Base-by-base conservation (phyloP, 2,797 vertebrate species). In the Sebastiscus albofasciatus region DNA sequence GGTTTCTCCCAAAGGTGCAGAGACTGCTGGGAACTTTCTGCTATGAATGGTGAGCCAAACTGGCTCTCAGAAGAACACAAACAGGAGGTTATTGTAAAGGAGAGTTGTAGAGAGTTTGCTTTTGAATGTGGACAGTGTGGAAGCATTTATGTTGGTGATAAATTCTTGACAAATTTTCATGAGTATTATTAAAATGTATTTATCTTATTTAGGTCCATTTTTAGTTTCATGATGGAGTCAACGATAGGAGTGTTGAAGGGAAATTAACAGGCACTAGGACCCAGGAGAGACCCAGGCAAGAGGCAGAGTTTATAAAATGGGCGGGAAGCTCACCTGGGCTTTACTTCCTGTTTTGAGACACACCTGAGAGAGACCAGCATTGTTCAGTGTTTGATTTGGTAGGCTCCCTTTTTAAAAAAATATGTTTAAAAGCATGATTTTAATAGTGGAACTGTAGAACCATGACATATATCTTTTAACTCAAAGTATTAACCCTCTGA, bases 1-100 rank as follows among this genome's bases (percentile, higher is more conserved):
- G 87, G 89, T 91, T 89, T 72, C 73, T 83, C 72, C 69, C 76
- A 77, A 85, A 80, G 75, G 71, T 76, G 67, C 70, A 69, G 75
- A 20, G 75, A 20, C 71, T 77, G 58, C 80, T 67, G 79, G 82
- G 83, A 89, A 89, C 67, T 66, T 64, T 88, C 75, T 49, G 75
- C 29, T 26, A 9, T 46, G 58, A 33, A 13, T 24, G 11, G 16
- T n/a, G 31, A 36, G 75, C 82, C 71, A 65, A 56, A 55, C 65
- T 16, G 36, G 24, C 39, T 71, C 76, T 74, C 12, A 71, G n/a
- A 54, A 42, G 65, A 60, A 71, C 61, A 67, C 18, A 77, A 69
- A 75, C 31, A 64, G 11, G 2, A 76, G 60, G 71, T 75, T 74
- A 76, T 5, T 16, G 39, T 27, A 0, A 24, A 66, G 54, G 70